phyloP scores from a whole-genome alignment of 1,140 invertebrate genomes.

The Drosophila busckii region DNA sequence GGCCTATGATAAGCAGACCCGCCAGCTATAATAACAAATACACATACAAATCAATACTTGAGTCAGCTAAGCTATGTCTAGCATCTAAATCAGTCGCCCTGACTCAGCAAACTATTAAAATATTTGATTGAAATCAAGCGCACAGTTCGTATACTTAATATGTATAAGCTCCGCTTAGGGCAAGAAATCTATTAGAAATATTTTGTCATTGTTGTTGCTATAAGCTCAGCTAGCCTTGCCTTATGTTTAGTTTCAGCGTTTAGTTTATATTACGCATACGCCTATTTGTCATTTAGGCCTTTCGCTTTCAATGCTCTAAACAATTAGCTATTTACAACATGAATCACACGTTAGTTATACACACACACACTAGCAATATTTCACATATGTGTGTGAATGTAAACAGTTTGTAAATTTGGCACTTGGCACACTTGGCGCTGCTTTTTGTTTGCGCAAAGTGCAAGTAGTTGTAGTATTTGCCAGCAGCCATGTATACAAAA shows the following conservation, averaged over 20 bases:
- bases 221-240: too few species aligned
- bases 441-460: too few species aligned
- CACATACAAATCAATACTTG: slow-evolving; percentile 16
- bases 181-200: too few species aligned
- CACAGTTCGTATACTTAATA: too few species aligned
- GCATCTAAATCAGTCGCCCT: too few species aligned
- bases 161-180: too few species aligned
- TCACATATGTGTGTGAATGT: slow-evolving; percentile 4
- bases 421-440: slow-evolving; percentile 34
- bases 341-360: slow-evolving; percentile 15
- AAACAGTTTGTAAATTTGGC: slow-evolving; percentile 42
- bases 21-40: slow-evolving; percentile 45
- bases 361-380: slow-evolving; percentile 4
- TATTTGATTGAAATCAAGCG: too few species aligned
- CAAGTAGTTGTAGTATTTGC: slow-evolving; percentile 4
- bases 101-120: too few species aligned
- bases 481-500: slow-evolving; percentile 27
- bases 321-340: too few species aligned
- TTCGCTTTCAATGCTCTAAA: slow-evolving; percentile 24
- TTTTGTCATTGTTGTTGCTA: too few species aligned
- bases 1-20: slow-evolving; percentile 44
- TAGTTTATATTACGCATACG: slow-evolving; percentile 43
- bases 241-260: not conserved
- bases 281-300: slow-evolving; percentile 9
- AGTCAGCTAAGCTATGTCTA: too few species aligned